phyloP scores from a whole-genome alignment of 1,140 invertebrate genomes.

The Grapholita molesta region DNA sequence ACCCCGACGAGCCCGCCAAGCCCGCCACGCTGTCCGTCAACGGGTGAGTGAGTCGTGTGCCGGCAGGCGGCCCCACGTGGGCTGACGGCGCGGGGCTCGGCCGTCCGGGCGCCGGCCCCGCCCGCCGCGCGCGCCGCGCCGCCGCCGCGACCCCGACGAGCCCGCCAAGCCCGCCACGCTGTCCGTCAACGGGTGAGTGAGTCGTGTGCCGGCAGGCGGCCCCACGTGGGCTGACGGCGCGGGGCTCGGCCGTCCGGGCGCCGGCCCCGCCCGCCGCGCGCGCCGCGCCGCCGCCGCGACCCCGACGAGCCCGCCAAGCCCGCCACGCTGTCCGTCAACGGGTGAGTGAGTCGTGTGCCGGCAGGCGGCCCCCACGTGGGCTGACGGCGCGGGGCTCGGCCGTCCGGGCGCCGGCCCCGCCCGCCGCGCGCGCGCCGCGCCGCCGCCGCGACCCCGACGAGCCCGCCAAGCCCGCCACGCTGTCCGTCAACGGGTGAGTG shows the following conservation, averaged over 20 bases:
- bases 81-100: constrained; percentile 25
- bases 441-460: constrained; percentile 29
- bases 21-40: constrained; percentile 60
- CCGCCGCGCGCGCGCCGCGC: too few species aligned
- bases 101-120: constrained; percentile 9
- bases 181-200: constrained; percentile 59
- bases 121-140: constrained; percentile 24
- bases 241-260: constrained; percentile 18
- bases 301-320: constrained; percentile 52
- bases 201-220: constrained; percentile 35
- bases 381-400: too few species aligned
- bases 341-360: constrained; percentile 34
- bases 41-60: constrained; percentile 39
- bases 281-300: constrained; percentile 31
- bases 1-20: constrained; percentile 49
- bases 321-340: constrained; percentile 61
- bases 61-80: constrained; percentile 40
- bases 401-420: too few species aligned
- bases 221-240: constrained; percentile 26
- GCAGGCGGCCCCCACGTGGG: neutral
- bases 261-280: constrained; percentile 16
- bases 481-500: constrained; percentile 68
- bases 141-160: constrained; percentile 39
- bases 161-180: constrained; percentile 57
- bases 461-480: constrained; percentile 54